Evolutionary conservation across 2,113 vertebrate species (phyloP), one percentile per base, ranked within the genome.

Genomic region (Cairina moschata): DNA sequence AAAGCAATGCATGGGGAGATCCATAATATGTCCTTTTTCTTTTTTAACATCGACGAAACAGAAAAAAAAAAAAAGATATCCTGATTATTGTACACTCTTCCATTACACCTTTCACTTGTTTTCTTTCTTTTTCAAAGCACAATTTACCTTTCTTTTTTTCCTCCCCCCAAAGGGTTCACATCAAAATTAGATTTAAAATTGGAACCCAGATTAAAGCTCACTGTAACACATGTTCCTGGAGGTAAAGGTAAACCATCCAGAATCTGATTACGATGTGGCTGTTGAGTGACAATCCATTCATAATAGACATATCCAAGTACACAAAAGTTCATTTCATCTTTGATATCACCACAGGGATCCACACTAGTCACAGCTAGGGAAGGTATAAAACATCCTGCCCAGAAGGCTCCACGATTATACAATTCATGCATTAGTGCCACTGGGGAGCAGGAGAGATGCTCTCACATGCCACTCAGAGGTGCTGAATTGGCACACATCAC

Each of bases 171-270:
- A 77, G 74, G 91, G 62, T 96, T 96, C 97, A 97, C 66, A 88
- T 54, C 81, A 90, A 97, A 96, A 84, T 89, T 96, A 92, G 71
- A 91, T 95, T 97, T 96, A 97, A 98, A 97, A 97, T 72, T 97
- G 94, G 94, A 97, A 97, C 83, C 50, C 68, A 79, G 77, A 91
- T 86, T 94, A 79, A 95, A 97, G 92, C 78, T 94, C 93, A 94
- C 73, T 71, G 44, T 91, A 95, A 86, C 86, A 96, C 94, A 86
- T 90, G 79, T 80, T 97, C 95, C 95, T 96, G 78, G 73, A 88
- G 81, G 85, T 95, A 96, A 23, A 87, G 25, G 73, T 76, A 88
- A 92, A 92, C 93, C 95, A 91, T 94, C 94, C 97, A 97, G 96
- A 97, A 97, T 78, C 84, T 46, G 93, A 91, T 90, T 91, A 96